phyloP scores from a whole-genome alignment of 1,140 invertebrate species.

The Drosophila saltans region DNA sequence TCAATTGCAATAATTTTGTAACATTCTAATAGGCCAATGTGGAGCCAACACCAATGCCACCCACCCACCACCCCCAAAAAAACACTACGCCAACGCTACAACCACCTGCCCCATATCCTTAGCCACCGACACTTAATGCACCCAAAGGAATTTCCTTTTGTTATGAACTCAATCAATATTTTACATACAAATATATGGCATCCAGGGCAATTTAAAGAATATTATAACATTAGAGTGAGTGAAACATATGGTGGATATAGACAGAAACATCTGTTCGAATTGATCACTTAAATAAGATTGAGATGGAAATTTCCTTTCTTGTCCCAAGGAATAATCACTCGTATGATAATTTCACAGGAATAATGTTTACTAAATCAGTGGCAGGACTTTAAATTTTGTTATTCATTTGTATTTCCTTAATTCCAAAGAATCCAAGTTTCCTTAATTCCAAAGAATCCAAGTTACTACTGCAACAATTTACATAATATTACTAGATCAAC shows the following conservation, averaged over 20 bases:
- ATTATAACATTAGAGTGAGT: background rate
- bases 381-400: too few species aligned
- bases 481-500: too few species aligned
- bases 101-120: background rate
- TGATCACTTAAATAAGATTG: too few species aligned
- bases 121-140: background rate
- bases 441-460: too few species aligned
- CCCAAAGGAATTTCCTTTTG: background rate
- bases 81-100: background rate
- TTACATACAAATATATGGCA: background rate
- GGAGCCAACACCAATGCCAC: constrained; percentile 35
- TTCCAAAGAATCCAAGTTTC: too few species aligned
- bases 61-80: background rate
- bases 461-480: too few species aligned
- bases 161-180: constrained; percentile 4
- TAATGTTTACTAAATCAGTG: too few species aligned
- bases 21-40: constrained; percentile 77
- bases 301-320: too few species aligned
- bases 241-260: background rate
- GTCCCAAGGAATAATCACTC: too few species aligned
- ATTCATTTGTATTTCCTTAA: too few species aligned
- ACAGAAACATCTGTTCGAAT: too few species aligned
- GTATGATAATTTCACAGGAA: too few species aligned
- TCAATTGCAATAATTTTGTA: constrained; percentile 79
- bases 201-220: background rate